Evolutionary conservation across 2,888 invertebrate species (phyloP).

Genomic region (Agelastica alni): DNA sequence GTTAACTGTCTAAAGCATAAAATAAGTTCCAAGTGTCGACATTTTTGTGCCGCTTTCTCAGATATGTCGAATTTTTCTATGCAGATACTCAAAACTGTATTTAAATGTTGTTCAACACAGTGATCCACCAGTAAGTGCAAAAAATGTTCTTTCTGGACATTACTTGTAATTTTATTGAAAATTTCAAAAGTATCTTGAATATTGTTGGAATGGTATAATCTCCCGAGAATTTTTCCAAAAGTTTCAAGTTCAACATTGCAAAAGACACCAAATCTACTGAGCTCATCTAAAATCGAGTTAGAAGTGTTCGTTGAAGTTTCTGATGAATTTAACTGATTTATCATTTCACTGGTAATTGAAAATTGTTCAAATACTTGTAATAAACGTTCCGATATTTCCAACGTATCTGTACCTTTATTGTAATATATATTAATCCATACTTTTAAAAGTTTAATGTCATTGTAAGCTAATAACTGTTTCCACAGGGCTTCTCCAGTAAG

Average conservation of each 20-base stretch:
- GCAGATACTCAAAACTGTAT: constrained; percentile 61
- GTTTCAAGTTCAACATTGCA: constrained; percentile 62
- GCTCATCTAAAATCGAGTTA: constrained; percentile 64
- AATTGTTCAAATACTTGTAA: constrained; percentile 61
- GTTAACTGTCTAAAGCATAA: constrained; percentile 60
- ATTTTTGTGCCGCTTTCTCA: constrained; percentile 10
- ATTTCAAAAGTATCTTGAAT: constrained; percentile 62
- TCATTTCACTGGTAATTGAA: constrained; percentile 64
- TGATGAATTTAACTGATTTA: constrained; percentile 60
- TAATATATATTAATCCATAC: constrained; percentile 66
- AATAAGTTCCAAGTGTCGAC: constrained; percentile 59
- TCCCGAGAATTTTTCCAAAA: constrained; percentile 62
- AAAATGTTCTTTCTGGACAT: constrained; percentile 57
- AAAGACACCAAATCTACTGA: constrained; percentile 69
- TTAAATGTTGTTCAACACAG: constrained; percentile 61
- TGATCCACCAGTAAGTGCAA: constrained; percentile 61
- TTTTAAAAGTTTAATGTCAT: constrained; percentile 63
- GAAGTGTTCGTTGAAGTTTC: constrained; percentile 62
- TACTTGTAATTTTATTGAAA: constrained; percentile 50
- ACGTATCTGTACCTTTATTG: constrained; percentile 20
- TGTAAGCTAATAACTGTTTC: constrained; percentile 64
- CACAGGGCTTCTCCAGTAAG: constrained; percentile 62
- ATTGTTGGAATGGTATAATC: constrained; percentile 64
- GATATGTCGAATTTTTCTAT: constrained; percentile 54
- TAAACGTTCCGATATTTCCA: constrained; percentile 57